Percentiles rank a stretch among this genome's conserved stretches.
Conservation (phyloP, 2,797 vertebrate species). For the Fistularia commersonii region DNA sequence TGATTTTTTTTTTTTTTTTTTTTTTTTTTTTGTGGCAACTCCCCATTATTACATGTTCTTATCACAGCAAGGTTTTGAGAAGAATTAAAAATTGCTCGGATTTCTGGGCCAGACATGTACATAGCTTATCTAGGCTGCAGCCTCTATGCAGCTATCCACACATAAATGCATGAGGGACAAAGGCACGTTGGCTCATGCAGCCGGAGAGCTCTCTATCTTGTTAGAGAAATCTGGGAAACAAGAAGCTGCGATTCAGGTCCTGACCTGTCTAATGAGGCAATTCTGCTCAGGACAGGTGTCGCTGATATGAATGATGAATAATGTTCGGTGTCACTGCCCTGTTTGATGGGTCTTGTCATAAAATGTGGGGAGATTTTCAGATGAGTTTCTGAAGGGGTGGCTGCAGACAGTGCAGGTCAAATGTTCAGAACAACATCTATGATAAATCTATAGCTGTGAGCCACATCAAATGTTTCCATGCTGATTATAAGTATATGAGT, state of each 20-base stretch:
- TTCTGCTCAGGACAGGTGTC: slow-evolving; percentile 44
- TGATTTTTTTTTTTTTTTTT: too few relatives aligned
- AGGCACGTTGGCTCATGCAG: slow-evolving; percentile 54
- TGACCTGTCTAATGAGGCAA: slow-evolving; percentile 61
- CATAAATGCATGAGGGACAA: slow-evolving; percentile 52
- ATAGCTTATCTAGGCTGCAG: slow-evolving; percentile 44
- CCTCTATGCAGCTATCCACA: slow-evolving; percentile 60
- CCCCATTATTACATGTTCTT: not conserved
- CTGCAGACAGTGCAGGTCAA: slow-evolving; percentile 16
- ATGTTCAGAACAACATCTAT: not conserved
- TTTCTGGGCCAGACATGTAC: not conserved
- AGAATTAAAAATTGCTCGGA: not conserved
- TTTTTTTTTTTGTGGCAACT: slow-evolving; percentile 27
- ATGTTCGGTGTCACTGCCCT: slow-evolving; percentile 31
- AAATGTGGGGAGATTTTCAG: slow-evolving; percentile 26
- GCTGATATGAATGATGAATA: slow-evolving; percentile 51
- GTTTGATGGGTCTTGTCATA: slow-evolving; percentile 37
- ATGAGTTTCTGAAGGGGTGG: slow-evolving; percentile 17
- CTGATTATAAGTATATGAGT: too few relatives aligned
- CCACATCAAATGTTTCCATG: too few relatives aligned
- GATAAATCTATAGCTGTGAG: too few relatives aligned
- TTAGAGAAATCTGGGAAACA: slow-evolving; percentile 49
- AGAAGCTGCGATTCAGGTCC: slow-evolving; percentile 61
- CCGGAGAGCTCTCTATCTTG: slow-evolving; percentile 52
- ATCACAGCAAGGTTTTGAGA: not conserved